phyloP scores from a whole-genome alignment of 2,113 vertebrate genomes.

The Mustelus asterias region DNA sequence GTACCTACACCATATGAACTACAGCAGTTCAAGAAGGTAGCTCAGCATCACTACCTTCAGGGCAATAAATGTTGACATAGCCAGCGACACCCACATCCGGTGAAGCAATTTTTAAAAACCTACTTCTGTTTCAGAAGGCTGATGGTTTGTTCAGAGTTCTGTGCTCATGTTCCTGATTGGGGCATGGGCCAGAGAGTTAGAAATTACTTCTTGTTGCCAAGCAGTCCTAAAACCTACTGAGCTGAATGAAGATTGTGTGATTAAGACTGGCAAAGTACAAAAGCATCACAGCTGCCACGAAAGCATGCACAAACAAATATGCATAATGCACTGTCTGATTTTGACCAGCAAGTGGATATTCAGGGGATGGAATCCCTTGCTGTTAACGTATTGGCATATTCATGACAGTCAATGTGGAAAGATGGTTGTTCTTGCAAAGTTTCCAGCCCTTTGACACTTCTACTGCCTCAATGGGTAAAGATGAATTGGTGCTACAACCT shows the following conservation, averaged over 20 bases:
- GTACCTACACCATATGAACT: no score
- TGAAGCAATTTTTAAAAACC: no score
- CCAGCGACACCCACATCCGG: no score
- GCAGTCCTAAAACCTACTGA: no score
- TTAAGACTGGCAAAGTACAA: background rate
- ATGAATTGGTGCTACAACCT: background rate
- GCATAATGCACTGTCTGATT: background rate
- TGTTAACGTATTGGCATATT: background rate
- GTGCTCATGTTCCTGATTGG: no score
- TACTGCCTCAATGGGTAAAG: background rate
- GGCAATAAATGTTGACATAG: no score
- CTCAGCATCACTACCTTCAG: no score
- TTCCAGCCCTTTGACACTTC: background rate
- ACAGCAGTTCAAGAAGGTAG: no score
- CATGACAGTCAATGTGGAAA: background rate
- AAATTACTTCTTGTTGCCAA: no score
- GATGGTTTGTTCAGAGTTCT: no score
- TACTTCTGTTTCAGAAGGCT: no score
- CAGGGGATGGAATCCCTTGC: background rate
- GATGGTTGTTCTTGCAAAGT: background rate
- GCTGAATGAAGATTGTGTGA: background rate
- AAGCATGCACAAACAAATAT: background rate
- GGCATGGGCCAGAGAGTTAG: no score
- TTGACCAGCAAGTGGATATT: background rate
- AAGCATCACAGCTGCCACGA: background rate